Base-by-base conservation (phyloP, 2,888 invertebrate genomes). In the Lagria hirta region DNA sequence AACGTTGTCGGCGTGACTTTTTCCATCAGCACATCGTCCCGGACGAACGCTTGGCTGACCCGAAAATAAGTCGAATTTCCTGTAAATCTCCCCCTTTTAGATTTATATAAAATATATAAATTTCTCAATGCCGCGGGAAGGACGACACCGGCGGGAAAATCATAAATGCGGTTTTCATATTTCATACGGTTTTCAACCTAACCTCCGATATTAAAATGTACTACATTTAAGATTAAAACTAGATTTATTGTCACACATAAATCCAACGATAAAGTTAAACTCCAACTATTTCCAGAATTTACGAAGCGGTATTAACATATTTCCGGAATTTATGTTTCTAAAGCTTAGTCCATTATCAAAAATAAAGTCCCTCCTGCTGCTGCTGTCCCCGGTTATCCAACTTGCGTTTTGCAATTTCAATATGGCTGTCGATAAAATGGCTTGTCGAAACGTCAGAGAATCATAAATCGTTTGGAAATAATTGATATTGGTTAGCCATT, bases 151-250 rank as follows among this genome's bases (percentile, higher is more conserved):
- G n/a, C 22, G 28, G 26, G 41, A 35, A 43, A 43, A 43, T 35
- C 42, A 29, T 17, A 43, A 41, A 41, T 34, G 41, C 41, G 41
- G 33, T 43, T 43, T 43, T 43, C 42, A 43, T 43, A 35, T 43
- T 34, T 43, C 35, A 43, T 26, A 29, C 27, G 33, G 33, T 33
- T 33, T n/a, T n/a, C 24, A 13, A 21, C 27, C 33, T 10, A 29
- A 40, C 23, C 37, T 27, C 18, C 42, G 35, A 43, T 43, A 43
- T 43, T 43, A 43, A 43, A 43, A 43, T 43, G 28, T 43, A 34
- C 22, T 26, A 29, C 42, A 35, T 26, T 7, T 8, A 34, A 43
- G 42, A 43, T 43, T 43, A 43, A 43, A 43, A 28, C 17, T 21
- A 10, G 42, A 43, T 43, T 43, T 43, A 43, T 43, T 35, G 41